Evolutionary conservation across 2,888 invertebrate species (phyloP), one percentile per base, ranked within the genome.

Genomic region (Ceriagrion tenellum): DNA sequence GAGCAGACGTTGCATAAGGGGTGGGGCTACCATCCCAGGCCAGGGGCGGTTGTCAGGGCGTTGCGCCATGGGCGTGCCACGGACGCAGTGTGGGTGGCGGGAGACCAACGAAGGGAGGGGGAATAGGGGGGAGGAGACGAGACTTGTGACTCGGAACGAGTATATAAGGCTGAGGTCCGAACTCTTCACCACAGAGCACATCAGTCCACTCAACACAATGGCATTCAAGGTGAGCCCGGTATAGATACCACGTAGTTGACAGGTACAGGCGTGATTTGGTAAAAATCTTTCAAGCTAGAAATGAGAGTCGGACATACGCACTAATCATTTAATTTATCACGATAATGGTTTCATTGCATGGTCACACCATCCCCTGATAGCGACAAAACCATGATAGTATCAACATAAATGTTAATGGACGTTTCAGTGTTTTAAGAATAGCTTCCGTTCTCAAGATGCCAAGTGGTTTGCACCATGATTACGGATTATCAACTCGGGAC

Each of bases 221-320:
- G 95, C 95, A 69, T 95, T 95, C 95, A 95, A 95, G 95, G 95
- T 95, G 81, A 74, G 95, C 35, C 55, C 95, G 26, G 4, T 30
- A n/a, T 12, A 35, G 59, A 55, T 93, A 93, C 40, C 55, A 35
- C 81, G 8, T 13, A 35, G 30, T 26, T 47, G 47, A 47, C 47
- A 47, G 47, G 47, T 8, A 4, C 47, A 47, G 47, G 47, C 47
- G 47, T 47, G 47, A 47, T 4, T 47, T 47, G 47, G 47, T 47
- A 8, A 8, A 47, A 47, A 47, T 47, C 47, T 47, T 47, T 47
- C 47, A 47, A 4, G 47, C 47, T 47, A 4, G 47, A 8, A 47
- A 47, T 8, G 47, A 47, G 8, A 47, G 47, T 47, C 47, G 47
- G 47, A 47, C 47, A 47, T 47, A 47, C 47, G 8, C 4, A 47